Percentiles rank a stretch among this genome's conserved stretches.
phyloP scores from a whole-genome alignment of 2,113 vertebrate genomes.

The Rhinolophus sinicus region DNA sequence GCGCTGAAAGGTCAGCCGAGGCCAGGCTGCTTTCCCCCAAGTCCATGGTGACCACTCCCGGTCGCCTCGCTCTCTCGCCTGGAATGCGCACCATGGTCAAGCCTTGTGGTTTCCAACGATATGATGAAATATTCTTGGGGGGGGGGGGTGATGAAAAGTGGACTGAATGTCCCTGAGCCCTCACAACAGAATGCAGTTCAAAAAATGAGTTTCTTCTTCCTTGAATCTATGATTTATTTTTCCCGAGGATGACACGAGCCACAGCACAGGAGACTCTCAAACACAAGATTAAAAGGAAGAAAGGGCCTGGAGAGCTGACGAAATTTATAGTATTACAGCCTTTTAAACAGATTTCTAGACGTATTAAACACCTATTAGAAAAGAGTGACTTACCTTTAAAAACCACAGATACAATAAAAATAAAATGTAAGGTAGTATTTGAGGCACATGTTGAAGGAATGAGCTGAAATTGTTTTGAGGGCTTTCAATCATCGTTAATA shows the following conservation, averaged over 20 bases:
- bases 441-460: background rate
- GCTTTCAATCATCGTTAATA: background rate
- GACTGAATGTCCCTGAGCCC: background rate
- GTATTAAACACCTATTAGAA: background rate
- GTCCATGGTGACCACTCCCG: background rate
- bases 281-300: background rate
- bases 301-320: background rate
- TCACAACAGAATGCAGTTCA: background rate
- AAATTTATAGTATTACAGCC: background rate
- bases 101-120: background rate
- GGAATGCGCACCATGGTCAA: background rate
- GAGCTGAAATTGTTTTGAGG: background rate
- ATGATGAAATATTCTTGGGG: background rate
- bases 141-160: background rate
- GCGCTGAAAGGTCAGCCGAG: accelerated
- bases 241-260: background rate
- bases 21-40: too few relatives aligned
- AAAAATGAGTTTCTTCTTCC: background rate
- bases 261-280: background rate
- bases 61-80: background rate
- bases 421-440: background rate
- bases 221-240: background rate
- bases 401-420: background rate
- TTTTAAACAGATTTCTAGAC: background rate
- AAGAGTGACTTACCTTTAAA: background rate